These are phyloP conservation scores for Teleogryllus oceanicus DNA, from an alignment of 2,888 invertebrate species.

Conservation along the genomic window DNA sequence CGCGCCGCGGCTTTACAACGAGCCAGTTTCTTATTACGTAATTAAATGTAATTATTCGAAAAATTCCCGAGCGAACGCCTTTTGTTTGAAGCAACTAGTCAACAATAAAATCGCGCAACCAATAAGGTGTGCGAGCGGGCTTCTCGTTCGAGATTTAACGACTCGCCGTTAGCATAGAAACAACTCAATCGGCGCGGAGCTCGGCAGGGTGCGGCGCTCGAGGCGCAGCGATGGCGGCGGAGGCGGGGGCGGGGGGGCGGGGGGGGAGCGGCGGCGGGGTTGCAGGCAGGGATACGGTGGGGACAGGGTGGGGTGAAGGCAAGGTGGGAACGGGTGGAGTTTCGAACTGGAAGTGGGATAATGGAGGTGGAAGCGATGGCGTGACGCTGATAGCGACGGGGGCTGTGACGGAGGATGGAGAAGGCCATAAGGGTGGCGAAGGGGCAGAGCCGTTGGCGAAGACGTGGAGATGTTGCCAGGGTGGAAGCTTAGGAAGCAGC, in stretches of 20 bases:
- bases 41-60: constrained; percentile 18
- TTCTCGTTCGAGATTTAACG: neutral
- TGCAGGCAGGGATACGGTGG: too few relatives aligned
- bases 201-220: neutral
- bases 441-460: too few relatives aligned
- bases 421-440: too few relatives aligned
- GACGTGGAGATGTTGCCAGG: too few relatives aligned
- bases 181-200: constrained; percentile 4
- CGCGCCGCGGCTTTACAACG: neutral
- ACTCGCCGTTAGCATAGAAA: constrained; percentile 18
- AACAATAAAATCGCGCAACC: constrained; percentile 2
- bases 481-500: too few relatives aligned
- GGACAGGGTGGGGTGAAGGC: too few relatives aligned
- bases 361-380: too few relatives aligned
- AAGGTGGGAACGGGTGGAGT: too few relatives aligned
- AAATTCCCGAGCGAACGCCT: neutral
- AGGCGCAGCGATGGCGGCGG: neutral
- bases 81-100: neutral
- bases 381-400: too few relatives aligned
- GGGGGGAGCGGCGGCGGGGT: too few relatives aligned
- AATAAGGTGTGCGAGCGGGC: neutral
- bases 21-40: neutral
- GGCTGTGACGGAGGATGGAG: too few relatives aligned
- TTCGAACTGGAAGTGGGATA: too few relatives aligned
- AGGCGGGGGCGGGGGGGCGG: neutral